Conservation (phyloP, 1,140 invertebrate genomes). For the Coboldia fuscipes region DNA sequence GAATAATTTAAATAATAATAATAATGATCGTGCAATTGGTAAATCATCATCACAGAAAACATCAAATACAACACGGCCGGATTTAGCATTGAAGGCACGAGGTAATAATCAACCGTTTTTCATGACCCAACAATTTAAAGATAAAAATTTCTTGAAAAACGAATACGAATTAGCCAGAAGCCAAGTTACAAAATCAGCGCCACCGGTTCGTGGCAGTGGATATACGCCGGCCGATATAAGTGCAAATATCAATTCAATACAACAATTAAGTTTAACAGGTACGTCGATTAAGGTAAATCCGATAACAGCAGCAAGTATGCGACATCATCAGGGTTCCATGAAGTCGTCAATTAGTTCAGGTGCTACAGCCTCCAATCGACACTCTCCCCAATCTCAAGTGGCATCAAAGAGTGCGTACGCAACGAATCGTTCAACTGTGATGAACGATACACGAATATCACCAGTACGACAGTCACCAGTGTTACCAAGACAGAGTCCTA, state of each 20-base stretch:
- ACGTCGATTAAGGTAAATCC: background rate
- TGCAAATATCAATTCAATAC: background rate
- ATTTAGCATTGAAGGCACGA: no score
- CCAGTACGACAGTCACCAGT: background rate
- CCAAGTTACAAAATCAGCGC: no score
- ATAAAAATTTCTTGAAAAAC: conserved; percentile 15
- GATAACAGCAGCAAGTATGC: background rate
- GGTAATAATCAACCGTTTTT: background rate
- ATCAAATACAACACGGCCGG: no score
- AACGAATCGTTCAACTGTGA: background rate
- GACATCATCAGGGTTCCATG: background rate
- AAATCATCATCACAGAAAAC: background rate
- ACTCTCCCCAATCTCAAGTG: no score
- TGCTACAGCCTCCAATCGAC: conserved; percentile 8
- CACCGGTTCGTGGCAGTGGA: background rate
- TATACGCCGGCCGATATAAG: background rate
- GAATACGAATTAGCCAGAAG: conserved; percentile 19
- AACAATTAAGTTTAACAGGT: background rate
- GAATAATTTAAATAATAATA: background rate
- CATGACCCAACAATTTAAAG: conserved; percentile 8
- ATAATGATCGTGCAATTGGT: background rate
- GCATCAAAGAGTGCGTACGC: background rate
- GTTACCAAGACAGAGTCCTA: background rate
- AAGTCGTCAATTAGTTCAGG: background rate
- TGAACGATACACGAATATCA: background rate